Base-by-base conservation (phyloP, 2,797 vertebrate species). In the Macrochelys suwanniensis region DNA sequence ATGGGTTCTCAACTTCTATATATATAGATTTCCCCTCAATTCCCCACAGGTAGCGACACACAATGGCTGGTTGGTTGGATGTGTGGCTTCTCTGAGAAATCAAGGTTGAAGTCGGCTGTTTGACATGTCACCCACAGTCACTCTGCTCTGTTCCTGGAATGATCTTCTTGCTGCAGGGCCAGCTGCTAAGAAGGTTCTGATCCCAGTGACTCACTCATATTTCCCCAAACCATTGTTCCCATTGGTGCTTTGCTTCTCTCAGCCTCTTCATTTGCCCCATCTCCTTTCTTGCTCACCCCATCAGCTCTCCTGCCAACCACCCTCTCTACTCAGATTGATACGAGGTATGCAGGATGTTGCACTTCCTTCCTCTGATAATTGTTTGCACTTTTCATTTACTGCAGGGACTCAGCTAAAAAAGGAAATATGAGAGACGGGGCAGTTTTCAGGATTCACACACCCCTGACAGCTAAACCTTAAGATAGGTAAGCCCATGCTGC, bases 331-430 rank as follows among this genome's bases (percentile, higher is more conserved):
- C 0, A 0, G 79, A 74, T 49, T 54, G 82, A 28, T 1, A 65
- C 4, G 33, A 25, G 5, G 8, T 17, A 13, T 82, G n/a, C 74
- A 81, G 84, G 74, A 79, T 37, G 25, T 5, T 26, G 45, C 3
- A 5, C n/a, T 93, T 77, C 89, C 92, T 84, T 88, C 83, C 78
- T 26, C 42, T 45, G 59, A 33, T 26, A 25, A 3, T 76, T 86
- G 47, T 84, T 85, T 57, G 57, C n/a, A 2, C 45, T 68, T 1
- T 0, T 54, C 80, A 25, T 45, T 81, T 79, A 68, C 84, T 86
- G 65, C 84, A 47, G 56, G 15, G 6, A 8, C 81, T 82, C 31
- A 17, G 13, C 0, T 0, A 19, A 71, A 82, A 49, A 26, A 89
- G 33, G 37, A 42, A 71, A 37, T 71, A 71, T 71, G 19, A 68